These are phyloP conservation scores for Limnothrissa miodon DNA, from an alignment of 2,113 vertebrate species.

Conservation along the genomic window DNA sequence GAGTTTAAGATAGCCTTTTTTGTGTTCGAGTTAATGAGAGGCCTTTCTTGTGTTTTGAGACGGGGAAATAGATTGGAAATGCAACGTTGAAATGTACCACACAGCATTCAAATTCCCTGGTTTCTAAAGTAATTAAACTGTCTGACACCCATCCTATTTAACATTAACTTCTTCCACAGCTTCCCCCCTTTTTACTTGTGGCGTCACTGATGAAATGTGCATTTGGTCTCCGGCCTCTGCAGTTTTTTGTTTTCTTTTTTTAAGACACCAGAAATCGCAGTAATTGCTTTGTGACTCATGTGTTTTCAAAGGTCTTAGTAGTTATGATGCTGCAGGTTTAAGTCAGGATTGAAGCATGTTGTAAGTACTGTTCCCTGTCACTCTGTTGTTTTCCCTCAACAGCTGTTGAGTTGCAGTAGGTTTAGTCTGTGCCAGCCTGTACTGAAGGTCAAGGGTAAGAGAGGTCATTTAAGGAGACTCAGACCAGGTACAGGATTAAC, in stretches of 20 bases:
- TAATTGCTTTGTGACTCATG: slow-evolving; percentile 42
- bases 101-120: slow-evolving; percentile 38
- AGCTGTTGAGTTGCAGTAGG: slow-evolving; percentile 38
- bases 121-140: background rate
- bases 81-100: background rate
- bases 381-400: slow-evolving; percentile 47
- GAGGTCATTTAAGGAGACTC: background rate
- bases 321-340: slow-evolving; percentile 39
- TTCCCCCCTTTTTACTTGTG: slow-evolving; percentile 13
- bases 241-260: slow-evolving; percentile 51
- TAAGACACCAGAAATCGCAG: slow-evolving; percentile 34
- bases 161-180: background rate
- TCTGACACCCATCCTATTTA: background rate
- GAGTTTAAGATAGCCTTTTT: background rate
- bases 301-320: slow-evolving; percentile 43
- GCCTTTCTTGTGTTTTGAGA: background rate
- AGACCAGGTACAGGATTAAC: slow-evolving; percentile 26
- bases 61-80: background rate
- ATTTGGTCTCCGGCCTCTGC: slow-evolving; percentile 63
- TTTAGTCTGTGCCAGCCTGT: slow-evolving; percentile 24
- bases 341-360: slow-evolving; percentile 46
- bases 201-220: slow-evolving; percentile 61
- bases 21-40: background rate
- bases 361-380: slow-evolving; percentile 39
- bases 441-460: slow-evolving; percentile 25